Evolutionary conservation across 2,888 invertebrate species (phyloP).

Genomic region (Chrysomela aeneicollis): DNA sequence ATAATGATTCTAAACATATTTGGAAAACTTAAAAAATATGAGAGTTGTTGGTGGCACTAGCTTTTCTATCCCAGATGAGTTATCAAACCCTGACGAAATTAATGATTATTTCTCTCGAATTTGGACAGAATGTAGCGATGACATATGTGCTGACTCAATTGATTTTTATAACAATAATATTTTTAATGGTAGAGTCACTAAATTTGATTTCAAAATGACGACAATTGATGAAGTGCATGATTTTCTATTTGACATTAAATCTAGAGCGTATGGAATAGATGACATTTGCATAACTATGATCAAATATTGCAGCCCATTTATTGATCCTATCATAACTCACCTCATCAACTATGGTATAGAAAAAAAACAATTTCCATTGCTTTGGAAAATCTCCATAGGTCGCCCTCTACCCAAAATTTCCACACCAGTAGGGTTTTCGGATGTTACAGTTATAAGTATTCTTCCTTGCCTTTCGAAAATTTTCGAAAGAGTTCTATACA

Average conservation of each 20-base stretch:
- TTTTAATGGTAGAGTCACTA: background rate
- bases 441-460: background rate
- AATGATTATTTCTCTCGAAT: too few species aligned
- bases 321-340: slow-evolving; percentile 6
- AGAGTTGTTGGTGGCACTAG: too few species aligned
- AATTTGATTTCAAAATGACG: background rate
- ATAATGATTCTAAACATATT: too few species aligned
- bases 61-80: too few species aligned
- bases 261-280: slow-evolving; percentile 12
- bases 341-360: background rate
- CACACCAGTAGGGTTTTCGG: too few species aligned
- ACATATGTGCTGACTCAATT: background rate
- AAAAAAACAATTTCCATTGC: background rate
- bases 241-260: background rate
- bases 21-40: slow-evolving; percentile 1
- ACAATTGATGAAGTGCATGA: background rate
- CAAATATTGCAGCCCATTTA: background rate
- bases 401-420: too few species aligned
- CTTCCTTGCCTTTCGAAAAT: too few species aligned
- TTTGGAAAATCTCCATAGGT: too few species aligned
- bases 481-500: too few species aligned
- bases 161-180: background rate
- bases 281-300: slow-evolving; percentile 13
- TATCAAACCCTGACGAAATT: too few species aligned
- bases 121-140: slow-evolving; percentile 8